phyloP scores from a whole-genome alignment of 1,140 invertebrate species.

The Saxidomus purpurata region DNA sequence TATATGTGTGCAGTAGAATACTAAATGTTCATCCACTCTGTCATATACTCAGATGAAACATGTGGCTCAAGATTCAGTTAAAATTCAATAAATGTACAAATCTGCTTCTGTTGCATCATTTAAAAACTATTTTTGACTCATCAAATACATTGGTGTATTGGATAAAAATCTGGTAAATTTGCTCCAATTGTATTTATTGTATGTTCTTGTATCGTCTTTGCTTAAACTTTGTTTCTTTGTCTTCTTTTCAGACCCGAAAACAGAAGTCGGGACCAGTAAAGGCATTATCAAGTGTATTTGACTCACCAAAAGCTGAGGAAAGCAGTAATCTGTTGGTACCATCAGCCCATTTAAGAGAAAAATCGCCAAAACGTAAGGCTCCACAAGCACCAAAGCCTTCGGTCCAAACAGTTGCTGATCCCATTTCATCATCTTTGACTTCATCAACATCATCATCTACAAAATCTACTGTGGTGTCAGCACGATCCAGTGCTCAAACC shows the following conservation, averaged over 20 bases:
- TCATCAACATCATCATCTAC: conserved; percentile 12
- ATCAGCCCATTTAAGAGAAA: conserved; percentile 49
- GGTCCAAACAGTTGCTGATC: neutral
- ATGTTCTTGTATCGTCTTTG: too few relatives aligned
- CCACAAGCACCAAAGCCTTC: conserved; percentile 45
- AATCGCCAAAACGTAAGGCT: conserved; percentile 42
- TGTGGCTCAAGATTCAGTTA: too few relatives aligned
- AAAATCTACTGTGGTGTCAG: conserved; percentile 24
- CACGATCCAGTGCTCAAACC: conserved; percentile 23
- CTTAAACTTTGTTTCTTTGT: neutral
- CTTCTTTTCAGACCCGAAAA: conserved; percentile 70
- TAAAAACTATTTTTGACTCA: too few relatives aligned
- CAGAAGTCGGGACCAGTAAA: conserved; percentile 80
- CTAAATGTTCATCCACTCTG: too few relatives aligned
- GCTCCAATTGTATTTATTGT: too few relatives aligned
- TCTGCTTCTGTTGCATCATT: too few relatives aligned
- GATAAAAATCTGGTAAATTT: too few relatives aligned
- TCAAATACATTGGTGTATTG: too few relatives aligned
- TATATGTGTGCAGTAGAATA: too few relatives aligned
- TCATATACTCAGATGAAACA: too few relatives aligned
- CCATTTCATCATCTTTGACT: neutral
- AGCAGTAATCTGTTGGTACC: conserved; percentile 20
- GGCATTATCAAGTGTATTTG: conserved; percentile 75
- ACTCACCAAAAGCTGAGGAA: neutral
- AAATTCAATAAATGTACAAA: too few relatives aligned